Base-by-base conservation (phyloP, 2,113 vertebrate species). In the Pseudorasbora parva region DNA sequence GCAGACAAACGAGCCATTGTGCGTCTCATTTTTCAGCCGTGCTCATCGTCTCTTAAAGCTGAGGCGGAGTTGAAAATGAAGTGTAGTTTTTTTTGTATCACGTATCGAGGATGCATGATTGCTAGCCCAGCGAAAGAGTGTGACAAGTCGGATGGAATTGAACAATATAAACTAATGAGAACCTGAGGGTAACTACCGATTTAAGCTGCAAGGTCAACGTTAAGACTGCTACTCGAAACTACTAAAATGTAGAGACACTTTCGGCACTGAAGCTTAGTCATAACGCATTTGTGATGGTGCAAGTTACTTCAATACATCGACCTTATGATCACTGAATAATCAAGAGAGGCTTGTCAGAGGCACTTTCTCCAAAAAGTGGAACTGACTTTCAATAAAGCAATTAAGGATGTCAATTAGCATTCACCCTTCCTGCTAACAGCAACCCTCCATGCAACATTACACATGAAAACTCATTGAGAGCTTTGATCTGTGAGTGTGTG, bases 61-160 rank as follows among this genome's bases (percentile, higher is more conserved):
- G 56, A 81, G 85, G 82, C 49, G 41, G 66, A 56, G 79, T 87
- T 71, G 82, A 88, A 88, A 90, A 88, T 83, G 12, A 87, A 87
- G 73, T 82, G 51, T 41, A 7, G 78, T 77, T 74, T 81, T 47
- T n/a, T 17, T 47, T 17, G 9, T 27, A 49, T 19, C 33, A 14
- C 2, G 62, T 33, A 72, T 54, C 14, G 81, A 49, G 60, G 72
- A 51, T 0, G 23, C 11, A 14, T 51, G 69, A 60, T 37, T 49
- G 69, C 56, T 51, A 85, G 68, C 78, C 59, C 57, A 51, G 62
- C 25, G 25, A 30, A 79, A 17, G 25, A 11, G 25, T 14, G 8
- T 30, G 76, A 45, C 21, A 78, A 62, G 27, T 80, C 68, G 17
- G 21, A 43, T 41, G 43, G 56, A 79, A 81, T 23, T 49, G 41